These are phyloP conservation scores for Mechanitis messenoides DNA, from an alignment of 2,888 invertebrate genomes.

Conservation along the genomic window DNA sequence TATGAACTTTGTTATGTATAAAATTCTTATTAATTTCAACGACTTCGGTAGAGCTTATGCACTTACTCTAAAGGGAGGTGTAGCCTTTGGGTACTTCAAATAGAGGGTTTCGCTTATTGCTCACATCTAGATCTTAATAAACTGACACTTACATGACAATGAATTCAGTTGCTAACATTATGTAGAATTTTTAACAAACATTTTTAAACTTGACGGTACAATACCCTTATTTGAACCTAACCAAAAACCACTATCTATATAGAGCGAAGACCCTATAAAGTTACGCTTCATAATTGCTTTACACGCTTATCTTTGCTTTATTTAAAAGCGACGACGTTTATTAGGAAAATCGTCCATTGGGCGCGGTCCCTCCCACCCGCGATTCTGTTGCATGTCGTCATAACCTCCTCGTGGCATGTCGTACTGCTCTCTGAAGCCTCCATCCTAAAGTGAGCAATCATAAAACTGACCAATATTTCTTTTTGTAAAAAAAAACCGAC, in stretches of 20 bases:
- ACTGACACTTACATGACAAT: not conserved
- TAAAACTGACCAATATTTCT: conserved; percentile 66
- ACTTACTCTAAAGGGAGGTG: not conserved
- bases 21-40: conserved; percentile 3
- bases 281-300: conserved; percentile 5
- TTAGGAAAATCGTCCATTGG: conserved; percentile 80
- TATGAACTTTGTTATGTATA: conserved; percentile 1
- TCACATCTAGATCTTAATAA: not conserved
- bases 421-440: conserved; percentile 75
- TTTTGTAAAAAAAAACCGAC: conserved; percentile 10
- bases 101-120: conserved; percentile 4
- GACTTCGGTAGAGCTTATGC: conserved; percentile 7
- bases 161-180: not conserved
- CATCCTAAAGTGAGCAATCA: conserved; percentile 73
- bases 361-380: conserved; percentile 75
- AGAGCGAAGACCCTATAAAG: not conserved
- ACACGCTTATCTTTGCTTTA: not conserved
- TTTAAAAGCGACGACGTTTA: conserved; percentile 80
- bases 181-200: not conserved
- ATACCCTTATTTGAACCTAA: conserved; percentile 18
- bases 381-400: conserved; percentile 72
- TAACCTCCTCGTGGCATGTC: conserved; percentile 67
- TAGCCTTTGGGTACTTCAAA: conserved; percentile 24
- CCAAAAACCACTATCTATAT: conserved; percentile 17
- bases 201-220: no score